A percentile compares a stretch with the other conserved stretches of the same genome.
Evolutionary conservation across 2,888 invertebrate species (phyloP).

Genomic region (Calliopum simillimum): DNA sequence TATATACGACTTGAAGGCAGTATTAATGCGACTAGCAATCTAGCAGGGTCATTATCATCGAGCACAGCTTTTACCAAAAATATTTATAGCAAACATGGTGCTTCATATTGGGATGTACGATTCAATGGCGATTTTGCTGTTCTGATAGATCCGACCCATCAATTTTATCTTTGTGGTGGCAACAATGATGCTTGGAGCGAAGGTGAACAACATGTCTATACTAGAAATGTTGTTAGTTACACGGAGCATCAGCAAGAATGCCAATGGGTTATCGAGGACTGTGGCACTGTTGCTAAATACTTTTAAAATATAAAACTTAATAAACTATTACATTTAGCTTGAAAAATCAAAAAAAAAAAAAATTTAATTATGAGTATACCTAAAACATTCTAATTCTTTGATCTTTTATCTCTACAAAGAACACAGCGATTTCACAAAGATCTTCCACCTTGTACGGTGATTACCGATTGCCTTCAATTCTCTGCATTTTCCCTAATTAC

Average conservation of each 20-base stretch:
- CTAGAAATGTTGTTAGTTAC: constrained; percentile 48
- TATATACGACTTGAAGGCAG: constrained; percentile 47
- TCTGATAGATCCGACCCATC: constrained; percentile 44
- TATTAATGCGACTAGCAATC: constrained; percentile 11
- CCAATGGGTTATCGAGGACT: constrained; percentile 55
- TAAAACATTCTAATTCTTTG: too few species aligned
- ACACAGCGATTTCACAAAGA: too few species aligned
- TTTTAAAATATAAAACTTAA: background rate
- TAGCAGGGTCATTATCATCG: constrained; percentile 21
- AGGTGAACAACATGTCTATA: constrained; percentile 53
- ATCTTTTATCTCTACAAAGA: too few species aligned
- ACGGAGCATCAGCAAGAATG: constrained; percentile 47
- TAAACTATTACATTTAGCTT: too few species aligned
- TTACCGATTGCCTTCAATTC: too few species aligned
- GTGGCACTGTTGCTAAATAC: constrained; percentile 44
- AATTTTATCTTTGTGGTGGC: constrained; percentile 52
- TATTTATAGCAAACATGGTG: constrained; percentile 48
- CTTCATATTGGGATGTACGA: constrained; percentile 49
- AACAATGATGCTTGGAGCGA: constrained; percentile 48
- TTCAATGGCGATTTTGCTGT: constrained; percentile 45
- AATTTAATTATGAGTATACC: too few species aligned
- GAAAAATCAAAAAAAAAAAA: too few species aligned
- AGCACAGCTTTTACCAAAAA: constrained; percentile 50
- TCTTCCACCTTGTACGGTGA: too few species aligned
- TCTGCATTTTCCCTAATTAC: too few species aligned